These are phyloP conservation scores for Falco cherrug DNA, from an alignment of 2,797 vertebrate genomes.

Conservation along the genomic window DNA sequence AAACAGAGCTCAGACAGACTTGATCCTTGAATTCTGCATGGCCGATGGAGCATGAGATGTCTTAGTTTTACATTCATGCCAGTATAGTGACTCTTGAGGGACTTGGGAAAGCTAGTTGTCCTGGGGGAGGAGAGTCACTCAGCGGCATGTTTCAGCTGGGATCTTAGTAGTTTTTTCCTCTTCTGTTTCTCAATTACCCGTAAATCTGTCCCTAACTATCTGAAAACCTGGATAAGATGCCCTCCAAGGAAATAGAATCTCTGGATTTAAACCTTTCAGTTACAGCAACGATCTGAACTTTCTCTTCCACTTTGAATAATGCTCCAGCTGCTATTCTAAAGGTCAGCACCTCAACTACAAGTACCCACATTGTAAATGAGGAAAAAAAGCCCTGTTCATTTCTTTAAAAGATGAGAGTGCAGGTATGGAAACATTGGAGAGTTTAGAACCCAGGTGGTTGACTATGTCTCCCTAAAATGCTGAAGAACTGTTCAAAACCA, in stretches of 20 bases:
- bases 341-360: not conserved
- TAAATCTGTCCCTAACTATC: not conserved
- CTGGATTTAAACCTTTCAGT: not conserved
- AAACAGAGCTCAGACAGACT: not conserved
- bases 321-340: not conserved
- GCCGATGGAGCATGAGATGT: not conserved
- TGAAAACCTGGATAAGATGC: not conserved
- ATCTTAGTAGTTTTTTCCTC: not conserved
- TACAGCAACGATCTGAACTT: not conserved
- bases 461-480: not conserved
- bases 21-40: not conserved
- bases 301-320: not conserved
- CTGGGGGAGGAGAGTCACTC: not conserved
- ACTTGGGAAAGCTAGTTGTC: not conserved
- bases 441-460: not conserved
- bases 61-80: not conserved
- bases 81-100: not conserved
- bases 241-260: not conserved
- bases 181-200: not conserved
- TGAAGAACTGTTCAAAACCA: not conserved
- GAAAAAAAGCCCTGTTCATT: not conserved
- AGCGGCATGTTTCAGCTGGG: not conserved
- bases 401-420: not conserved
- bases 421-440: not conserved
- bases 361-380: not conserved